Evolutionary conservation across 2,888 invertebrate genomes (phyloP).

Genomic region (Cremastinae sp.): DNA sequence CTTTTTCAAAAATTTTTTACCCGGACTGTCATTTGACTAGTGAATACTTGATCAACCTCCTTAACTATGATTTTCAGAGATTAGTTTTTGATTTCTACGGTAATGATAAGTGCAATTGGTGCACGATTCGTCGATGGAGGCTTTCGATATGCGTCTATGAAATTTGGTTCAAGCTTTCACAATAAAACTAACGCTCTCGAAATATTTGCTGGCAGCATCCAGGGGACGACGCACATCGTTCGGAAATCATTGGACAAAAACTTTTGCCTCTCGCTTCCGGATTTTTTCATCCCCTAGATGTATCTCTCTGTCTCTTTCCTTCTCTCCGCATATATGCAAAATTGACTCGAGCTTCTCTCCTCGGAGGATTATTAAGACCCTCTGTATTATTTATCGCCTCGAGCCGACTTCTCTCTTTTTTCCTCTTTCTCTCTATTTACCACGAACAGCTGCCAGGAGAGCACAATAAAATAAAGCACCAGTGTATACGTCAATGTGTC

Average conservation of each 20-base stretch:
- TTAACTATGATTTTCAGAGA: too few species aligned
- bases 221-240: neutral
- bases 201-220: too few species aligned
- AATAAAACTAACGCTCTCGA: too few species aligned
- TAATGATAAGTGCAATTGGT: too few species aligned
- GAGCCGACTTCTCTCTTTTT: too few species aligned
- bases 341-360: slow-evolving; percentile 20
- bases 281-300: neutral
- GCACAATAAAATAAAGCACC: slow-evolving; percentile 70
- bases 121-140: too few species aligned
- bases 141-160: too few species aligned
- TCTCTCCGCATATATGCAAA: slow-evolving; percentile 40
- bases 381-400: slow-evolving; percentile 71
- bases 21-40: too few species aligned
- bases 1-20: too few species aligned
- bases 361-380: slow-evolving; percentile 44
- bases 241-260: slow-evolving; percentile 33
- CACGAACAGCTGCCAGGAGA: slow-evolving; percentile 73
- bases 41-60: too few species aligned
- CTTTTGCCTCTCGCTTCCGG: too few species aligned
- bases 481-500: slow-evolving; percentile 56
- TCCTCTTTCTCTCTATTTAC: slow-evolving; percentile 68
- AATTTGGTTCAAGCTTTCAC: neutral
- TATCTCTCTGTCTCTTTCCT: neutral
- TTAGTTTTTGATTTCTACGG: too few species aligned